phyloP scores from a whole-genome alignment of 2,888 invertebrate genomes.

The Eledona agricola region DNA sequence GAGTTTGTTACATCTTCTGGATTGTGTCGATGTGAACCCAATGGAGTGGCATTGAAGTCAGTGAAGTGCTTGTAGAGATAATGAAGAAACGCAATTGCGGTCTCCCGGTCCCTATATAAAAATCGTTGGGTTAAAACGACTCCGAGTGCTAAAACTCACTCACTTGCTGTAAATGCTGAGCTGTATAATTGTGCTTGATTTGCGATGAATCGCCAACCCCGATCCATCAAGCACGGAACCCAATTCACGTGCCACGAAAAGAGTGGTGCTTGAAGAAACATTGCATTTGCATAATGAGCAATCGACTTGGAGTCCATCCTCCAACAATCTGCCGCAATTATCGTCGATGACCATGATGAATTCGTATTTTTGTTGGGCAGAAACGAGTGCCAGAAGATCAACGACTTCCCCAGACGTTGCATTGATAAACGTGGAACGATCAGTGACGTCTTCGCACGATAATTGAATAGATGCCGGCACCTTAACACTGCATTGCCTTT shows the following conservation, averaged over 20 bases:
- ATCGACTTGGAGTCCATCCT: constrained; percentile 50
- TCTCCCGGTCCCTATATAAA: constrained; percentile 60
- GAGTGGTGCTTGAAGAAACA: constrained; percentile 37
- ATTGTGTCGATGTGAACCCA: constrained; percentile 36
- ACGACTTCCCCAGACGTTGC: constrained; percentile 41
- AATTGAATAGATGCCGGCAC: constrained; percentile 36
- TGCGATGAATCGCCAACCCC: constrained; percentile 41
- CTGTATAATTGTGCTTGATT: not conserved
- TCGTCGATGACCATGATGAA: constrained; percentile 45
- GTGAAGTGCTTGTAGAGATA: constrained; percentile 61
- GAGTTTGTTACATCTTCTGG: not conserved
- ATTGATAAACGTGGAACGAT: constrained; percentile 17
- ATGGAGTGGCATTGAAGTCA: constrained; percentile 42
- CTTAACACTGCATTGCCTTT: constrained; percentile 13
- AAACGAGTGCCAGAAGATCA: constrained; percentile 43
- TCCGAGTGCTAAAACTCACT: constrained; percentile 1
- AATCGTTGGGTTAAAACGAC: not conserved
- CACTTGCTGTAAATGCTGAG: constrained; percentile 20
- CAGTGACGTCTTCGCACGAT: constrained; percentile 33
- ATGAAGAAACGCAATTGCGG: constrained; percentile 61
- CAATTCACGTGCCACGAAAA: constrained; percentile 45
- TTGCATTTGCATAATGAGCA: constrained; percentile 47
- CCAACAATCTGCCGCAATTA: constrained; percentile 42
- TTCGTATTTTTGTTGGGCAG: constrained; percentile 41
- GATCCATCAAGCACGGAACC: constrained; percentile 45